Conservation (phyloP, 2,797 vertebrate species). For the Cynopterus sphinx region DNA sequence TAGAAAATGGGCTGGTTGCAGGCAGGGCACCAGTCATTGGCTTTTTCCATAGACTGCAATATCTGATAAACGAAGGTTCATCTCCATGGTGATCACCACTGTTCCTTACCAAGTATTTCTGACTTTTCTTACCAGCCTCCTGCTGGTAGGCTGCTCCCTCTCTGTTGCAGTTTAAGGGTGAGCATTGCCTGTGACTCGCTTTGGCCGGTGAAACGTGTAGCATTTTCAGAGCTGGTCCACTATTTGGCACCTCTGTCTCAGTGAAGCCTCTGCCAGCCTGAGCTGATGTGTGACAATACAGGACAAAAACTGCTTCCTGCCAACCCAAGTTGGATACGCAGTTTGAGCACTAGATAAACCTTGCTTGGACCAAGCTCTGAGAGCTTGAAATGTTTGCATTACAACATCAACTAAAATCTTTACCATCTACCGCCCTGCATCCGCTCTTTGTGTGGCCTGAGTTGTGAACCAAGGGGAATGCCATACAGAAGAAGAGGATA, state of each 20-base stretch:
- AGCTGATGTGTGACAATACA: background rate
- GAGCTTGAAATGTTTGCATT: background rate
- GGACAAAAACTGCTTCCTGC: background rate
- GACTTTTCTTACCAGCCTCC: background rate
- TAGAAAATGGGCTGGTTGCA: background rate
- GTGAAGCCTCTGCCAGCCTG: slow-evolving; percentile 5
- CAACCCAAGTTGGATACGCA: background rate
- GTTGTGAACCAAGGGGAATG: background rate
- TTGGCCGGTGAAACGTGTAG: background rate
- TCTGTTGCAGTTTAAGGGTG: background rate
- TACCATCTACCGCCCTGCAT: background rate
- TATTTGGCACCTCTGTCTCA: background rate
- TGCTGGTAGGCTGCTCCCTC: background rate
- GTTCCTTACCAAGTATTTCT: background rate
- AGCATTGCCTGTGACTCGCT: background rate
- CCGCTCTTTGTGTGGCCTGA: background rate
- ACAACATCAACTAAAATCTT: background rate
- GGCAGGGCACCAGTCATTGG: background rate
- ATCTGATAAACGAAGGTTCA: background rate
- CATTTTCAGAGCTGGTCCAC: background rate
- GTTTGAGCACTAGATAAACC: background rate
- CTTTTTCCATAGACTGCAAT: background rate
- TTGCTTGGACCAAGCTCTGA: background rate
- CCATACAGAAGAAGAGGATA: background rate
- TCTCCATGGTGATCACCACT: background rate